These are phyloP conservation scores for Aplochiton taeniatus DNA, from an alignment of 2,797 vertebrate genomes.

Conservation along the genomic window DNA sequence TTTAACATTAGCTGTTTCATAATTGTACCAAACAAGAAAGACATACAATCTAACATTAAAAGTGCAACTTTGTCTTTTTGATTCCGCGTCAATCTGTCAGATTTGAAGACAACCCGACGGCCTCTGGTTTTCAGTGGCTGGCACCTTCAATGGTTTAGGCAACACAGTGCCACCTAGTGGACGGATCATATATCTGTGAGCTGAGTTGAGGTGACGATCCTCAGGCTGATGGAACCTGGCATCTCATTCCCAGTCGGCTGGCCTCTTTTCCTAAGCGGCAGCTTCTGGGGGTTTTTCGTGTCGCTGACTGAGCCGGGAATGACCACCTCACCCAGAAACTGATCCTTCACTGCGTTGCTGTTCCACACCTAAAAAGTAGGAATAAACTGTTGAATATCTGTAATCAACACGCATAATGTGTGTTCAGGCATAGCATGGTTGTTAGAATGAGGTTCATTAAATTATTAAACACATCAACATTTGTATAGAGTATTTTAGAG, in stretches of 20 bases:
- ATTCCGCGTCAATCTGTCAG: too few species aligned
- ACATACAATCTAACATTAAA: too few species aligned
- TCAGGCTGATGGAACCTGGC: constrained; percentile 82
- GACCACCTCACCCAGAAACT: constrained; percentile 86
- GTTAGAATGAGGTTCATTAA: too few species aligned
- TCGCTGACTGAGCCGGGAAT: constrained; percentile 77
- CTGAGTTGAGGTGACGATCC: constrained; percentile 77
- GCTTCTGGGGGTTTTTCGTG: constrained; percentile 66
- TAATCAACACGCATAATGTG: too few species aligned
- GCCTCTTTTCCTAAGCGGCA: constrained; percentile 79
- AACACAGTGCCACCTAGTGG: neutral
- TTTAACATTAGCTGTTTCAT: too few species aligned
- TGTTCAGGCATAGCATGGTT: too few species aligned
- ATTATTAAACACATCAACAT: too few species aligned
- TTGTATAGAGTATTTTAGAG: too few species aligned
- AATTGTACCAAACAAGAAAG: too few species aligned
- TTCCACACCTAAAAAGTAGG: constrained; percentile 85
- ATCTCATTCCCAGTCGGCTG: constrained; percentile 70
- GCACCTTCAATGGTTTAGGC: neutral
- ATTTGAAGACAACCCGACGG: too few species aligned
- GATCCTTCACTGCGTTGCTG: constrained; percentile 78
- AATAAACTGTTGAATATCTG: neutral
- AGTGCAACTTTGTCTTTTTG: too few species aligned
- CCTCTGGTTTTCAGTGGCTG: too few species aligned
- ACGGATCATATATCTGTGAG: constrained; percentile 82